These are phyloP conservation scores for Cacatua alba DNA, from an alignment of 2,113 vertebrate species.

Conservation along the genomic window DNA sequence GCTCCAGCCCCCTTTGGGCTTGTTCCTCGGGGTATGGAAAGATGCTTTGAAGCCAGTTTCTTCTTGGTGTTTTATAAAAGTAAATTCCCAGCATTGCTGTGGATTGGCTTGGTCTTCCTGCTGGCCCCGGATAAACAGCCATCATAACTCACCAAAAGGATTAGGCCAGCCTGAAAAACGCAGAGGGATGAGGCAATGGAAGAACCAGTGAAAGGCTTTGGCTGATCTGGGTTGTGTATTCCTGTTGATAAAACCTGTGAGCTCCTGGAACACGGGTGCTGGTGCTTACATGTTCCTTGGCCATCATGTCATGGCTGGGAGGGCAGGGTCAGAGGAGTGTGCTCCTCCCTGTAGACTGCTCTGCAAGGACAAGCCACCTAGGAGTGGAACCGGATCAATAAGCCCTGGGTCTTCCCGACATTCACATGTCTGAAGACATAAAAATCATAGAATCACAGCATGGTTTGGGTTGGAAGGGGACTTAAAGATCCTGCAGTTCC, in stretches of 20 bases:
- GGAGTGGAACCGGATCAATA: background rate
- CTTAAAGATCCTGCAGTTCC: background rate
- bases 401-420: background rate
- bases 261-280: rapidly evolving
- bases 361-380: background rate
- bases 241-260: background rate
- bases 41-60: background rate
- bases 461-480: background rate
- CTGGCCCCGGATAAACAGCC: background rate
- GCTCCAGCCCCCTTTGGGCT: background rate
- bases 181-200: background rate
- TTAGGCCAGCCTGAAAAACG: background rate
- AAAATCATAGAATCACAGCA: background rate
- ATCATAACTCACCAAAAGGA: background rate
- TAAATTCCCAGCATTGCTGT: background rate
- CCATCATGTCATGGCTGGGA: rapidly evolving
- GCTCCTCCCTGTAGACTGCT: background rate
- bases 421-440: background rate
- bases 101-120: background rate
- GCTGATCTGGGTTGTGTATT: background rate
- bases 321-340: background rate
- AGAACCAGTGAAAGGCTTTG: background rate
- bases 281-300: background rate
- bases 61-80: background rate
- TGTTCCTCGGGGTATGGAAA: rapidly evolving